Conservation (phyloP, 2,113 vertebrate genomes). For the Megaceryle torquata region DNA sequence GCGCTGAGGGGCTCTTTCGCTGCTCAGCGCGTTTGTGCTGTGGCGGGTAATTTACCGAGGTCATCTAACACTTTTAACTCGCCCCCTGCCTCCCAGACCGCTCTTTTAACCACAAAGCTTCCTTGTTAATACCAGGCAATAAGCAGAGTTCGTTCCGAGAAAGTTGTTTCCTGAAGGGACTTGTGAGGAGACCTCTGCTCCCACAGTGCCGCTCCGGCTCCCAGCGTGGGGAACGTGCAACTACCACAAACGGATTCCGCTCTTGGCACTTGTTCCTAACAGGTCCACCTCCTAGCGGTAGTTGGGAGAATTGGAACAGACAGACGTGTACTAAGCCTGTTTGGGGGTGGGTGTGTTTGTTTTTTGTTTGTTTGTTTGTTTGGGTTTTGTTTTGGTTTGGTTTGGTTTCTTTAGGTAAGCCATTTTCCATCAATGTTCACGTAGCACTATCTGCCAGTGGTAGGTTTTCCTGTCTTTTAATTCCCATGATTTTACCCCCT, state of each 20-base stretch:
- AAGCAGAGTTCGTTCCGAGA: too few species aligned
- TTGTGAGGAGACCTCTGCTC: background rate
- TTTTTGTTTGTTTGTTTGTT: too few species aligned
- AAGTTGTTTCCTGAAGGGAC: too few species aligned
- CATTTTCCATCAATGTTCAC: background rate
- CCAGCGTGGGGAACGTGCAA: rapidly evolving
- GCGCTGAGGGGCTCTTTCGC: too few species aligned
- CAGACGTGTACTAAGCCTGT: rapidly evolving
- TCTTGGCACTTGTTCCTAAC: background rate
- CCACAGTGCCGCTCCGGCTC: too few species aligned
- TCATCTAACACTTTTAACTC: too few species aligned
- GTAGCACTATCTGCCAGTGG: background rate
- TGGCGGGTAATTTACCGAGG: too few species aligned
- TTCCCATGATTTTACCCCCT: background rate
- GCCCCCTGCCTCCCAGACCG: too few species aligned
- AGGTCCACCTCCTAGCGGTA: background rate
- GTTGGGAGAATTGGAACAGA: background rate
- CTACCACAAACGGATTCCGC: background rate
- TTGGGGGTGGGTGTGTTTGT: background rate
- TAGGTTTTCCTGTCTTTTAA: background rate
- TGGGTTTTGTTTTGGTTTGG: too few species aligned
- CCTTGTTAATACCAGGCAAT: too few species aligned
- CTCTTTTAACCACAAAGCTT: too few species aligned
- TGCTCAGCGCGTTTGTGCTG: too few species aligned
- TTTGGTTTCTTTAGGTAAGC: background rate